A percentile compares a stretch with the other conserved stretches of the same genome.
These are phyloP conservation scores for Enhydra lutris DNA, from an alignment of 2,113 vertebrate genomes.

Conservation along the genomic window DNA sequence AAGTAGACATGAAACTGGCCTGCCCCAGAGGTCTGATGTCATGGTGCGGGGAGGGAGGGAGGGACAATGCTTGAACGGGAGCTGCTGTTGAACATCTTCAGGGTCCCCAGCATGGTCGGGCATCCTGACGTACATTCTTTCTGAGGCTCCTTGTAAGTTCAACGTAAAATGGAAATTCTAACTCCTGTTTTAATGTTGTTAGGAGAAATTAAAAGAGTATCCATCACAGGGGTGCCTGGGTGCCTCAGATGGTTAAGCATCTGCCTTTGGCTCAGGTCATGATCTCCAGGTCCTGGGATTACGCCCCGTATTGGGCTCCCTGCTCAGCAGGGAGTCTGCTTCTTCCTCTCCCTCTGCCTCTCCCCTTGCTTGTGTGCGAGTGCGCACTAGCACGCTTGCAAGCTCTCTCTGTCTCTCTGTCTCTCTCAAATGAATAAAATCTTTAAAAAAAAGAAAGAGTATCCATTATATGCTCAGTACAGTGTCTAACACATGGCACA, in stretches of 20 bases:
- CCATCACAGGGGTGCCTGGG: not conserved
- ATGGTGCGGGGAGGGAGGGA: not conserved
- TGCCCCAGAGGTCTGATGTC: not conserved
- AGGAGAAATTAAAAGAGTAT: not conserved
- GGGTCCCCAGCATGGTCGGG: rapidly evolving
- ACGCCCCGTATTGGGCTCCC: too few relatives aligned
- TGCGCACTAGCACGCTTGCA: too few relatives aligned
- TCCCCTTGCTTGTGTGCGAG: too few relatives aligned
- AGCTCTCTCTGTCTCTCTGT: too few relatives aligned
- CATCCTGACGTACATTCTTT: not conserved
- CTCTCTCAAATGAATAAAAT: too few relatives aligned
- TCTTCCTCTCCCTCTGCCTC: too few relatives aligned
- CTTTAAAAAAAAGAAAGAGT: not conserved
- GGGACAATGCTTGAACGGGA: not conserved
- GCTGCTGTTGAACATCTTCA: not conserved
- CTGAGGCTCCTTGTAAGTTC: not conserved
- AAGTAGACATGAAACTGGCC: not conserved
- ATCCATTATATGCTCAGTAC: not conserved
- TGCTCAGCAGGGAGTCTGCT: too few relatives aligned
- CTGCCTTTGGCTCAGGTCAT: too few relatives aligned
- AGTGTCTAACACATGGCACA: not conserved
- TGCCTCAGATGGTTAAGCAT: not conserved
- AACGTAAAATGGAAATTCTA: not conserved
- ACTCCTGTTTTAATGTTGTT: not conserved
- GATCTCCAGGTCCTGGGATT: too few relatives aligned